A percentile compares a stretch with the other conserved stretches of the same genome.
phyloP scores from a whole-genome alignment of 2,888 invertebrate species.

The Ennomos erosarius region DNA sequence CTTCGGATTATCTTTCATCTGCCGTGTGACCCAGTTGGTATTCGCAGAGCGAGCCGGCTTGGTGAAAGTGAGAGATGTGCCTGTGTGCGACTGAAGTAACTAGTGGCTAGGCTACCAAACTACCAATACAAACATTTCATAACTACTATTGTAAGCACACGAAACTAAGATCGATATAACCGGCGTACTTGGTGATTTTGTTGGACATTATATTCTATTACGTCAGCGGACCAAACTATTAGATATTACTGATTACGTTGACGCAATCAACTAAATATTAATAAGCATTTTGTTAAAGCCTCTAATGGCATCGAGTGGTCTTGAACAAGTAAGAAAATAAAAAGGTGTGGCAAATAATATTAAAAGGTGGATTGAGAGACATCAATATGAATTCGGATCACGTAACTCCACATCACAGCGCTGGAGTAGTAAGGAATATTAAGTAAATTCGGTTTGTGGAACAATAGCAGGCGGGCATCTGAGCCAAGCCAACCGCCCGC shows the following conservation, averaged over 20 bases:
- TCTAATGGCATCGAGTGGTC: neutral
- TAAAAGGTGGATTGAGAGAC: constrained; percentile 19
- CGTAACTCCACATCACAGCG: constrained; percentile 47
- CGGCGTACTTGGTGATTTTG: constrained; percentile 54
- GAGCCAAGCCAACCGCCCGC: constrained; percentile 38
- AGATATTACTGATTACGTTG: constrained; percentile 41
- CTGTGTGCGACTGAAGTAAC: constrained; percentile 56
- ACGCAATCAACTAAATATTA: constrained; percentile 39
- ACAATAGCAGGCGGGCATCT: constrained; percentile 50
- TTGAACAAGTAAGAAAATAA: neutral
- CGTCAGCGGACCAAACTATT: constrained; percentile 44
- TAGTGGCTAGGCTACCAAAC: constrained; percentile 44
- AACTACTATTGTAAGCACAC: constrained; percentile 59
- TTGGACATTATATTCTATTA: constrained; percentile 60
- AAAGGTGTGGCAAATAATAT: constrained; percentile 1
- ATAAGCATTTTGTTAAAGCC: constrained; percentile 40
- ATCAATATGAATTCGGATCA: constrained; percentile 47
- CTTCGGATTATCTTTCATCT: constrained; percentile 54
- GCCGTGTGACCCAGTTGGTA: constrained; percentile 65
- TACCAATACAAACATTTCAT: constrained; percentile 70
- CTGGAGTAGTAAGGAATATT: constrained; percentile 45
- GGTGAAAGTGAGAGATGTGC: constrained; percentile 77
- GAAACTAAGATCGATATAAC: constrained; percentile 61
- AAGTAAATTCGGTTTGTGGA: constrained; percentile 47
- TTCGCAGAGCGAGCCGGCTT: constrained; percentile 53